phyloP scores from a whole-genome alignment of 2,797 vertebrate species.

The Bradypus variegatus region DNA sequence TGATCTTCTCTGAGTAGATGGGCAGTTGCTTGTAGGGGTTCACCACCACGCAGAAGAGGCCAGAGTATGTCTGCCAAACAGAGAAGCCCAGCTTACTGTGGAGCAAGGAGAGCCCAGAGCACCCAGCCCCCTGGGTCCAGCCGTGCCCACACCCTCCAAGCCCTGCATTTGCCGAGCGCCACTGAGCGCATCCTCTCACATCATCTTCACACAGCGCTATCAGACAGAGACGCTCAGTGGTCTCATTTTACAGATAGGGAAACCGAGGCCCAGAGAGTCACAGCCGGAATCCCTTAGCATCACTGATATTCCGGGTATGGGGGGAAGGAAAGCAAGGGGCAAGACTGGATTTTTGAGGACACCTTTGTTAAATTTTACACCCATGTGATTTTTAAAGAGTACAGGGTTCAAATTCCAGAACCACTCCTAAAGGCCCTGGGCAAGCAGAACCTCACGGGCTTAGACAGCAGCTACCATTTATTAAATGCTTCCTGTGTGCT shows the following conservation, averaged over 20 bases:
- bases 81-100: not conserved
- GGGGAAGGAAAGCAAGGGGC: not conserved
- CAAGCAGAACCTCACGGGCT: not conserved
- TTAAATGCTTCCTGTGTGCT: too few species aligned
- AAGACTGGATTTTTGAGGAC: too few species aligned
- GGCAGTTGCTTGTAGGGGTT: slow-evolving; percentile 97
- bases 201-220: not conserved
- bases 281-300: not conserved
- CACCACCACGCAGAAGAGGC: slow-evolving; percentile 96
- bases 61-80: slow-evolving; percentile 89
- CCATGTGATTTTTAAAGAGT: not conserved
- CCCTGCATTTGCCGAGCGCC: not conserved
- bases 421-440: not conserved
- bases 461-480: not conserved
- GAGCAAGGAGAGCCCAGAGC: not conserved
- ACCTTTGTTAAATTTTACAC: rapidly evolving
- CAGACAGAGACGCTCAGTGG: rapidly evolving
- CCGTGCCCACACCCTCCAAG: rapidly evolving
- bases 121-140: rapidly evolving
- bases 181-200: not conserved
- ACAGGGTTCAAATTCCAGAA: not conserved
- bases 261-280: not conserved
- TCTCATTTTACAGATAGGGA: not conserved
- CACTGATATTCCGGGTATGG: rapidly evolving
- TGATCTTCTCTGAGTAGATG: slow-evolving; percentile 98